These are phyloP conservation scores for Neostethus bicornis DNA, from an alignment of 2,797 vertebrate species.

Conservation along the genomic window DNA sequence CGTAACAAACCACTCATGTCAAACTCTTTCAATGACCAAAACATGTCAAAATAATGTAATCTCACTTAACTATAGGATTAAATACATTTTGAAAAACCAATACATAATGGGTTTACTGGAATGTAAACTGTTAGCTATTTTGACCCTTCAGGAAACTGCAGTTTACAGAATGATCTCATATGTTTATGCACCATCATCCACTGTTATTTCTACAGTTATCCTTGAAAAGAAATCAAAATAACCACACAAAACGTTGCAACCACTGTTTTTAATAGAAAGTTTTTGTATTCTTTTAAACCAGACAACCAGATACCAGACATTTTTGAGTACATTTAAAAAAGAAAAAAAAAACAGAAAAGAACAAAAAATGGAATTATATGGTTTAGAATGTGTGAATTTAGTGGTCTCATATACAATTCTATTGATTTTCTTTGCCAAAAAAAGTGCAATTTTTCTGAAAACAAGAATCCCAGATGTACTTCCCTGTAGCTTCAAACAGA, in stretches of 20 bases:
- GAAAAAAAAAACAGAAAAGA: conserved; percentile 55
- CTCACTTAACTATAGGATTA: background rate
- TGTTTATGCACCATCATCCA: background rate
- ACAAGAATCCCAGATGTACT: conserved; percentile 44
- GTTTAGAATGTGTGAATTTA: conserved; percentile 85
- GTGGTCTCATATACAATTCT: conserved; percentile 85
- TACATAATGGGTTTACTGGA: background rate
- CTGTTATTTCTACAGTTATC: background rate
- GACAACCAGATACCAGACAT: conserved; percentile 84
- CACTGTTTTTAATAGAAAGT: conserved; percentile 85
- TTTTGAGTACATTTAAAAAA: conserved; percentile 81
- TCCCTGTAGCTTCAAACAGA: conserved; percentile 74
- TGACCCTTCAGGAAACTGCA: background rate
- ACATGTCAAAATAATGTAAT: background rate
- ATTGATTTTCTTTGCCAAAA: conserved; percentile 80
- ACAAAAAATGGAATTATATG: conserved; percentile 83
- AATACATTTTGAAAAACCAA: background rate
- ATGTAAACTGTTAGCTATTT: background rate
- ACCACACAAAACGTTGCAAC: conserved; percentile 70
- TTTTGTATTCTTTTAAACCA: conserved; percentile 85
- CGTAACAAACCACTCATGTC: background rate
- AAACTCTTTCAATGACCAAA: background rate
- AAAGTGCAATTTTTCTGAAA: conserved; percentile 84
- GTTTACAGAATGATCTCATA: conserved; percentile 5
- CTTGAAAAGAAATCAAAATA: conserved; percentile 4